These are phyloP conservation scores for Petrosia ficiformis DNA, from an alignment of 37 sponge, comb jelly and placozoan species.

Conservation along the genomic window DNA sequence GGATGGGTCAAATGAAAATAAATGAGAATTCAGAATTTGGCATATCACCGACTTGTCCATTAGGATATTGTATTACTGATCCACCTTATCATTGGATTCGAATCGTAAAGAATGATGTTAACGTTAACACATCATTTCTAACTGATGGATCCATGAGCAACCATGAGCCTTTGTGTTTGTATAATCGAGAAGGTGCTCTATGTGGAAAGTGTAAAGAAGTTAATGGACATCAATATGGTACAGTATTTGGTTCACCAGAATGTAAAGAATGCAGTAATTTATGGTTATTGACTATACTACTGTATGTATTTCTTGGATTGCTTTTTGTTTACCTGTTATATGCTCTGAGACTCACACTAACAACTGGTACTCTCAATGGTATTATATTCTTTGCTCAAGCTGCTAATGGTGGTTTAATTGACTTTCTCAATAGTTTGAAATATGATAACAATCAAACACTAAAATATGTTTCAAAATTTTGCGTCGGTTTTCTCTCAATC, in stretches of 20 bases:
- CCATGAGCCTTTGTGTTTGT: not conserved
- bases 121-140: too few relatives aligned
- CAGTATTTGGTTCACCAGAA: conserved; percentile 10
- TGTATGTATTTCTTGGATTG: conserved; percentile 25
- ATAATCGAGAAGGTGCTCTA: conserved; percentile 4
- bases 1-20: too few relatives aligned
- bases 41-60: too few relatives aligned
- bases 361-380: conserved; percentile 40
- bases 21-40: too few relatives aligned
- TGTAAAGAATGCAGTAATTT: conserved; percentile 23
- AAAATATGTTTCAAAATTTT: not conserved
- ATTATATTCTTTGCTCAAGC: conserved; percentile 49
- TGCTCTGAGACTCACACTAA: conserved; percentile 23
- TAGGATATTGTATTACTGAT: too few relatives aligned
- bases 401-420: too few relatives aligned
- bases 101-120: too few relatives aligned
- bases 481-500: conserved; percentile 15
- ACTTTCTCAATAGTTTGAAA: not conserved
- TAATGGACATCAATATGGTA: conserved; percentile 20
- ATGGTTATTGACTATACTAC: conserved; percentile 5
- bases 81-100: too few relatives aligned
- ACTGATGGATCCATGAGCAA: too few relatives aligned
- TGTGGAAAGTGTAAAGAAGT: not conserved
- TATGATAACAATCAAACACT: not conserved
- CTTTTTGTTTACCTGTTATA: conserved; percentile 35